phyloP scores from a whole-genome alignment of 2,113 vertebrate genomes.

The Sporophila hypoxantha region DNA sequence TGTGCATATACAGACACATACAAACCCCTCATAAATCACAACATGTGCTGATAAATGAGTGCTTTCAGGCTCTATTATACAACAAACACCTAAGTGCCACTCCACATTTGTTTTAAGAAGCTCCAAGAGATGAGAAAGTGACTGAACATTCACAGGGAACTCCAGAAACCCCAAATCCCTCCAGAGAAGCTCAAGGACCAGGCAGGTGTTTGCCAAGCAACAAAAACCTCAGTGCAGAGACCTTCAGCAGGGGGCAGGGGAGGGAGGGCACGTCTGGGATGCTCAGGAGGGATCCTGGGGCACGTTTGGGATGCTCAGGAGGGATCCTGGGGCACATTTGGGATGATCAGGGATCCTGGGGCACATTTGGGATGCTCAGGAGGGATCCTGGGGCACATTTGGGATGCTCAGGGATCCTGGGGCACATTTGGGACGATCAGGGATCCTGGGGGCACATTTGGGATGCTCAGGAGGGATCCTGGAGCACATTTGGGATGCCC shows the following conservation, averaged over 20 bases:
- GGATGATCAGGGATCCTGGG: background rate
- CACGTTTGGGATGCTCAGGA: background rate
- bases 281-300: fast-evolving
- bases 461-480: too few species aligned
- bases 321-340: fast-evolving
- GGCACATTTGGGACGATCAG: too few species aligned
- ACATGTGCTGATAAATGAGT: background rate
- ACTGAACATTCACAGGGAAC: fast-evolving
- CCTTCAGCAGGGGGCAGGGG: too few species aligned
- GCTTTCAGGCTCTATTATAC: background rate
- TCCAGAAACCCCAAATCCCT: background rate
- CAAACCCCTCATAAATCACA: background rate
- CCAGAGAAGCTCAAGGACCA: background rate
- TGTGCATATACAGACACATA: background rate
- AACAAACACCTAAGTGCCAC: background rate
- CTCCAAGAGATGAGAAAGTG: background rate
- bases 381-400: too few species aligned
- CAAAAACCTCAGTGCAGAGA: background rate
- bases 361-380: background rate
- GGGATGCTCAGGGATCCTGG: too few species aligned
- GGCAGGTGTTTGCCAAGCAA: background rate
- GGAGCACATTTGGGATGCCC: too few species aligned
- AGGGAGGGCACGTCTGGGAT: background rate
- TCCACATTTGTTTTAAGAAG: background rate
- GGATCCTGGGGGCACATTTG: too few species aligned